Evolutionary conservation across 2,113 vertebrate species (phyloP).

Genomic region (Archocentrus centrarchus): DNA sequence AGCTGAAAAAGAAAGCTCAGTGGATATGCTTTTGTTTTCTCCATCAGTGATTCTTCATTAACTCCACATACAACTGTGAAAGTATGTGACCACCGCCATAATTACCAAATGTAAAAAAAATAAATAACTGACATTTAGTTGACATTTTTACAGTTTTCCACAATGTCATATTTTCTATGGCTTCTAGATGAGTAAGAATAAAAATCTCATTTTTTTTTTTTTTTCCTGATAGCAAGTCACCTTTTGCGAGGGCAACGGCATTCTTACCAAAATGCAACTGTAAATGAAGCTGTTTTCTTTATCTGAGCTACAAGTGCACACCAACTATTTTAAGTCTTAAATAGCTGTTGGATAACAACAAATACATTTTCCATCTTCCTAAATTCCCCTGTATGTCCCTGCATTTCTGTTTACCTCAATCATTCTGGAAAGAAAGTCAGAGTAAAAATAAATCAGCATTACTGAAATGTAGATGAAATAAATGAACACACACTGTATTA

Average conservation of each 20-base stretch:
- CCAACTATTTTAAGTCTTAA: conserved; percentile 9
- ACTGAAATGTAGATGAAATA: conserved; percentile 27
- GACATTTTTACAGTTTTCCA: neutral
- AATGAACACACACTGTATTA: conserved; percentile 2
- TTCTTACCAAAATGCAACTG: conserved; percentile 16
- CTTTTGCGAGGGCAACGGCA: neutral
- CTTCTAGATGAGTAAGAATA: neutral
- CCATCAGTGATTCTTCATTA: no score
- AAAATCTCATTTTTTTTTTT: neutral
- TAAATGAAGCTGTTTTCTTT: conserved; percentile 18
- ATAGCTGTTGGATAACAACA: conserved; percentile 23
- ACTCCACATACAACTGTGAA: neutral
- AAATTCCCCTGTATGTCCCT: conserved; percentile 16
- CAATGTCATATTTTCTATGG: neutral
- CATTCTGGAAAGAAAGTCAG: neutral
- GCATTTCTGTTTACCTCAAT: conserved; percentile 29
- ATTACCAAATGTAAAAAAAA: no score
- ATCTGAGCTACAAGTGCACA: neutral
- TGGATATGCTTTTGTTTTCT: neutral
- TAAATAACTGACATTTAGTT: neutral
- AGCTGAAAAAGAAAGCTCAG: neutral
- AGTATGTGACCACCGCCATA: neutral
- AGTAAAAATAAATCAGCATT: conserved; percentile 28
- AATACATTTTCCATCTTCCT: neutral
- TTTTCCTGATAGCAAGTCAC: conserved; percentile 7